A percentile compares a stretch with the other conserved stretches of the same genome.
Conservation (phyloP, 2,797 vertebrate genomes). For the Telmatherina bonti region DNA sequence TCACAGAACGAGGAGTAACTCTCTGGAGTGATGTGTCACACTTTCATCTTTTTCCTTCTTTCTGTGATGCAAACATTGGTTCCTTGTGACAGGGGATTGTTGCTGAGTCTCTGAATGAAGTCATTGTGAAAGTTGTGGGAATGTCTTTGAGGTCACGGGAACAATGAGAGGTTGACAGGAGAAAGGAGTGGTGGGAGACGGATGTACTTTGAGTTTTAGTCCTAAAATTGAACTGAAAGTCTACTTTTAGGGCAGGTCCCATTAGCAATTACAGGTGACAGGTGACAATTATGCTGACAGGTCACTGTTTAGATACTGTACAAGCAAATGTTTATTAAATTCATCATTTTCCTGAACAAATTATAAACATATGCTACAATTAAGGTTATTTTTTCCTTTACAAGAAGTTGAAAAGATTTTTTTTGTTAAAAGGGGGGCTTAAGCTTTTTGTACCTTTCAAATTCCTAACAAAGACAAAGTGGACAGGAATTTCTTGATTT, state of each 20-base stretch:
- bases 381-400: slow-evolving; percentile 1
- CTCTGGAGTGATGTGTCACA: slow-evolving; percentile 54
- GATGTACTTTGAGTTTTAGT: slow-evolving; percentile 24
- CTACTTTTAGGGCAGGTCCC: neutral
- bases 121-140: slow-evolving; percentile 42
- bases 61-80: slow-evolving; percentile 32
- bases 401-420: neutral
- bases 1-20: slow-evolving; percentile 48
- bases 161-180: slow-evolving; percentile 48
- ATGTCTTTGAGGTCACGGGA: slow-evolving; percentile 56
- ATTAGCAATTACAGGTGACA: neutral
- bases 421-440: neutral
- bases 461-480: no score
- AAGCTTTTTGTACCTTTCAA: neutral
- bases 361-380: neutral
- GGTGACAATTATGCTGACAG: no score
- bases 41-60: slow-evolving; percentile 60
- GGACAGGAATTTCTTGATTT: neutral
- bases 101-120: slow-evolving; percentile 44
- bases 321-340: no score
- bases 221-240: slow-evolving; percentile 9
- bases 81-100: slow-evolving; percentile 42
- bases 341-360: neutral
- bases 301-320: no score
- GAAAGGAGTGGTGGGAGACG: slow-evolving; percentile 22